Evolutionary conservation across 2,888 invertebrate genomes (phyloP).

Genomic region (Sericinus montela): DNA sequence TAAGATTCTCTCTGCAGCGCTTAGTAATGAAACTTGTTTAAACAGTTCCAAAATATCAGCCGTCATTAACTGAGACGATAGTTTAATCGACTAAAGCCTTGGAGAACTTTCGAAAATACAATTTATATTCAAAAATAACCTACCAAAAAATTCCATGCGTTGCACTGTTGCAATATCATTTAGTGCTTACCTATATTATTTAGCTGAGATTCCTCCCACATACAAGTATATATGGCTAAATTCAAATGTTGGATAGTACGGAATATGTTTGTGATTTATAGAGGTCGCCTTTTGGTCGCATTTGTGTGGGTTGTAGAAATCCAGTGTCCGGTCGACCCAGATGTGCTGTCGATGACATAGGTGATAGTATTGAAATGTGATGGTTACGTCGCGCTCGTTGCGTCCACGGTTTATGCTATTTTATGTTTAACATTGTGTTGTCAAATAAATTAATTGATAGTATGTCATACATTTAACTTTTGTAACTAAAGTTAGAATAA

Average conservation of each 20-base stretch:
- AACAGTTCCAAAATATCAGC: not conserved
- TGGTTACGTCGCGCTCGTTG: conserved; percentile 38
- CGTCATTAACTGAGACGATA: not conserved
- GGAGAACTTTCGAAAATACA: conserved; percentile 7
- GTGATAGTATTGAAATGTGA: conserved; percentile 57
- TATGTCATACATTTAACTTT: no score
- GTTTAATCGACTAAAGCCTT: not conserved
- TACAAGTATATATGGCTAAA: conserved; percentile 39
- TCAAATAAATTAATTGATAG: not conserved
- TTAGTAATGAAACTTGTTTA: not conserved
- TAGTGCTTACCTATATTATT: conserved; percentile 29
- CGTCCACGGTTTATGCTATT: conserved; percentile 19
- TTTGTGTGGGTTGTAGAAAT: conserved; percentile 47
- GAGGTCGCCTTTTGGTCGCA: conserved; percentile 40
- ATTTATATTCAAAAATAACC: conserved; percentile 1
- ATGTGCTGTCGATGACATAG: conserved; percentile 54
- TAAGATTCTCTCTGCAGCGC: not conserved
- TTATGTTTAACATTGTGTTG: conserved; percentile 19
- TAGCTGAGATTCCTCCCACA: conserved; percentile 37
- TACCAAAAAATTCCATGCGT: conserved; percentile 2
- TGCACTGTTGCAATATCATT: not conserved
- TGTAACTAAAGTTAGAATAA: no score
- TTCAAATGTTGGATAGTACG: conserved; percentile 40
- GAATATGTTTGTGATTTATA: conserved; percentile 39
- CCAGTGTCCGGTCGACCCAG: conserved; percentile 70